Conservation (phyloP, 1,140 invertebrate genomes). For the Lerema accius region DNA sequence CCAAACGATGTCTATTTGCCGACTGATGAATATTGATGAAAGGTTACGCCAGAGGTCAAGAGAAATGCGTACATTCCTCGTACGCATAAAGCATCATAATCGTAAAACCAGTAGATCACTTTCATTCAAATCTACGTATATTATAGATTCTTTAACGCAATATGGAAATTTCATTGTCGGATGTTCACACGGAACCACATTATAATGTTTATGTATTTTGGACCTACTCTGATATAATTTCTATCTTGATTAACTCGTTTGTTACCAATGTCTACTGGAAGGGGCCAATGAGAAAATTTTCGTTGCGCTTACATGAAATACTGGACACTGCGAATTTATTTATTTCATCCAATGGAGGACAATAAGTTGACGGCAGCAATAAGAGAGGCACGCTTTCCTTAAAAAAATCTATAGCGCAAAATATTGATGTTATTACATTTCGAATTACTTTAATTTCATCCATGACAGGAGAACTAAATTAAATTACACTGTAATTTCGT, state of each 20-base stretch:
- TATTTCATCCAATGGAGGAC: background rate
- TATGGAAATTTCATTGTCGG: constrained; percentile 9
- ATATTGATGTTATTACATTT: no score
- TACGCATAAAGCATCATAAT: constrained; percentile 4
- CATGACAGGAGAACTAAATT: no score
- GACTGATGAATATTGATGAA: constrained; percentile 57
- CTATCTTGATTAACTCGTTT: constrained; percentile 8
- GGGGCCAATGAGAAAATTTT: background rate
- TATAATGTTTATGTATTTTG: constrained; percentile 7
- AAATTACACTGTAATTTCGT: no score
- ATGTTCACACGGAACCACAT: constrained; percentile 17
- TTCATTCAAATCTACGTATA: constrained; percentile 25
- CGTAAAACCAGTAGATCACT: constrained; percentile 41
- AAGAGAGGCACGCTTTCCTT: no score
- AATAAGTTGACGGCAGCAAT: background rate
- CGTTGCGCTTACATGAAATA: background rate
- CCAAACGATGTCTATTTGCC: constrained; percentile 33
- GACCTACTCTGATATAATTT: background rate
- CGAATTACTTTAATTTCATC: no score
- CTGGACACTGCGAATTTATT: background rate
- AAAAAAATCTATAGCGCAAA: no score
- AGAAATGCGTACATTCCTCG: constrained; percentile 37
- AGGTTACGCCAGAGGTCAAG: constrained; percentile 42
- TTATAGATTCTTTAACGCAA: constrained; percentile 14
- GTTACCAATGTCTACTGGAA: background rate